Conservation (phyloP, 2,888 invertebrate genomes). For the Torymus texanus region DNA sequence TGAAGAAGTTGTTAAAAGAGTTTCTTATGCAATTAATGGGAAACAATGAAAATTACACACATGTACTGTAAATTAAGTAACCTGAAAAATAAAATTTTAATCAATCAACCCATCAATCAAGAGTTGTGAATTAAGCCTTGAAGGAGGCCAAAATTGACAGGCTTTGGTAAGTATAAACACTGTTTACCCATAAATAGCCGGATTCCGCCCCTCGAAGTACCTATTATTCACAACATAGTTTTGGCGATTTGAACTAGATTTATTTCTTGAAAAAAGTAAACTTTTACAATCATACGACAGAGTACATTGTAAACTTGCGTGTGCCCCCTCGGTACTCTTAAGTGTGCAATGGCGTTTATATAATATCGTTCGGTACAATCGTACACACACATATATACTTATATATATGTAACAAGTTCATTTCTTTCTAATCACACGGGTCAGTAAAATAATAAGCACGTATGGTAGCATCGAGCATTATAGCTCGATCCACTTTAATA, state of each 20-base stretch:
- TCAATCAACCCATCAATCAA: too few relatives aligned
- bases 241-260: not conserved
- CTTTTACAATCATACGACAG: not conserved
- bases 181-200: conserved; percentile 8
- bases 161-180: conserved; percentile 3
- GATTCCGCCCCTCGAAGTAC: conserved; percentile 18
- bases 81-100: too few relatives aligned
- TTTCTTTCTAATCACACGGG: conserved; percentile 33
- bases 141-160: conserved; percentile 32
- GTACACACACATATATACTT: conserved; percentile 13
- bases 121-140: conserved; percentile 19
- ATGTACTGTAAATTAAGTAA: too few relatives aligned
- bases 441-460: conserved; percentile 41
- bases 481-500: conserved; percentile 22
- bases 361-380: conserved; percentile 47
- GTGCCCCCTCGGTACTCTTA: conserved; percentile 50
- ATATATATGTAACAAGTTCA: conserved; percentile 28
- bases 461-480: conserved; percentile 25
- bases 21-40: too few relatives aligned
- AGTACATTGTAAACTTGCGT: conserved; percentile 42
- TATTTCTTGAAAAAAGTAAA: conserved; percentile 15
- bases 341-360: conserved; percentile 41
- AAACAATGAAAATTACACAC: too few relatives aligned
- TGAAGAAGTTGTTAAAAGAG: too few relatives aligned
- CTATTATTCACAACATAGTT: conserved; percentile 13